Evolutionary conservation across 92 coral and sea anemone species (phyloP).

Genomic region (Porites cylindrica): DNA sequence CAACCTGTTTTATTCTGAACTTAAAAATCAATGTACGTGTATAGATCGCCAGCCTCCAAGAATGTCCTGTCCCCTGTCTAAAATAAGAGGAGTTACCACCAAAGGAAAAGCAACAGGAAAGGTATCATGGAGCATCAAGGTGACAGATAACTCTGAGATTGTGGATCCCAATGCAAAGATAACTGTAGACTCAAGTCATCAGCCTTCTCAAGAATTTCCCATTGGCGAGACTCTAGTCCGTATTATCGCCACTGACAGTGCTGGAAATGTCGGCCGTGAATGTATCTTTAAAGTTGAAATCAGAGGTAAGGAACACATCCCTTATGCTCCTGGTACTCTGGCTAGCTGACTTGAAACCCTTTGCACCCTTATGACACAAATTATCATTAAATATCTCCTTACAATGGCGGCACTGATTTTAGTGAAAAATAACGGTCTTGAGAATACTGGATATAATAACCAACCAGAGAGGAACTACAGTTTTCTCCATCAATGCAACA

Average conservation of each 20-base stretch:
- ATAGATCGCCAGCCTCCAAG: background rate
- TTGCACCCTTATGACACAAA: too few species aligned
- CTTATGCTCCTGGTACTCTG: too few species aligned
- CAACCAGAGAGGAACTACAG: too few species aligned
- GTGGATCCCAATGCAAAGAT: conserved; percentile 12
- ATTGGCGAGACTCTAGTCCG: background rate
- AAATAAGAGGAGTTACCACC: background rate
- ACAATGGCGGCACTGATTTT: too few species aligned
- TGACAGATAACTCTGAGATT: background rate
- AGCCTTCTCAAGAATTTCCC: conserved; percentile 7
- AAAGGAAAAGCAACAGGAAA: conserved; percentile 12
- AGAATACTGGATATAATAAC: too few species aligned
- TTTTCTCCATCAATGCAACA: too few species aligned
- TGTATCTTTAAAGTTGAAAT: background rate
- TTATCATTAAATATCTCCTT: too few species aligned
- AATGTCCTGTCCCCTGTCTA: background rate
- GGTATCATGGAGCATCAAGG: background rate
- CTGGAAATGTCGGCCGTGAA: background rate
- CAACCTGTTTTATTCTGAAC: too few species aligned
- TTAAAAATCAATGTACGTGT: background rate
- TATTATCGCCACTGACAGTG: background rate
- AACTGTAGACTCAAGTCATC: background rate
- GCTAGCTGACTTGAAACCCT: too few species aligned
- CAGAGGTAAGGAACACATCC: background rate
- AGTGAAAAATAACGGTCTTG: too few species aligned